phyloP scores from a whole-genome alignment of 2,113 vertebrate genomes.

The Lipophrys pholis region DNA sequence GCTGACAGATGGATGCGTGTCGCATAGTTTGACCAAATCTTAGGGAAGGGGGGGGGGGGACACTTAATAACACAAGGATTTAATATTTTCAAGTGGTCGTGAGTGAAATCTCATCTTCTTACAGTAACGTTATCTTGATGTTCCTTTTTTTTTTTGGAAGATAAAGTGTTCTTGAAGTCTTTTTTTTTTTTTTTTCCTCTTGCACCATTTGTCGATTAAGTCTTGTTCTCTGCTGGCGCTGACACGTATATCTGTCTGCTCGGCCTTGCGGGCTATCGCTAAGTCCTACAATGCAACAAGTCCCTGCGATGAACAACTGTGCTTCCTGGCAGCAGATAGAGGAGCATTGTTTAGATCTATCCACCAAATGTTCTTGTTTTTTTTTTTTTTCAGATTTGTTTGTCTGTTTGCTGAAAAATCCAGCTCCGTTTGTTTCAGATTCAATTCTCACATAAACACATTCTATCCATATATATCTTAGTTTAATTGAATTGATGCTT shows the following conservation, averaged over 20 bases:
- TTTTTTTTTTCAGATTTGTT: background rate
- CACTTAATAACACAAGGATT: background rate
- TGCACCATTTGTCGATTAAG: conserved; percentile 17
- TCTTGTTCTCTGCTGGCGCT: conserved; percentile 20
- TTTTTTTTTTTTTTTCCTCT: conserved; percentile 7
- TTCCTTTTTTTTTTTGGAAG: background rate
- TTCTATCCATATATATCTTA: background rate
- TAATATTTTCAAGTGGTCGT: background rate
- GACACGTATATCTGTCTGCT: conserved; percentile 38
- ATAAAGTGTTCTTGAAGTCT: conserved; percentile 2
- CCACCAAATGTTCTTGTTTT: conserved; percentile 15
- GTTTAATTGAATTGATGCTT: conserved; percentile 10
- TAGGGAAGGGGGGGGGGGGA: background rate
- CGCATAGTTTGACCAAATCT: conserved; percentile 6
- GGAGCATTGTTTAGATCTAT: conserved; percentile 8
- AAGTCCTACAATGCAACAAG: conserved; percentile 31
- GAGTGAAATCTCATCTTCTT: background rate
- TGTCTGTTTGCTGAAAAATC: no score
- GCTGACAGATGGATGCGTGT: background rate
- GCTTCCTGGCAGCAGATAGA: conserved; percentile 12
- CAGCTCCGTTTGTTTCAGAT: background rate
- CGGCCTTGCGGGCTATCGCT: background rate
- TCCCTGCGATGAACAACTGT: conserved; percentile 36
- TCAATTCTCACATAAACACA: background rate
- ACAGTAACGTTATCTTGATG: background rate